Evolutionary conservation across 2,888 invertebrate species (phyloP), one percentile per base, ranked within the genome.

Genomic region (Drosophila stalkeri): DNA sequence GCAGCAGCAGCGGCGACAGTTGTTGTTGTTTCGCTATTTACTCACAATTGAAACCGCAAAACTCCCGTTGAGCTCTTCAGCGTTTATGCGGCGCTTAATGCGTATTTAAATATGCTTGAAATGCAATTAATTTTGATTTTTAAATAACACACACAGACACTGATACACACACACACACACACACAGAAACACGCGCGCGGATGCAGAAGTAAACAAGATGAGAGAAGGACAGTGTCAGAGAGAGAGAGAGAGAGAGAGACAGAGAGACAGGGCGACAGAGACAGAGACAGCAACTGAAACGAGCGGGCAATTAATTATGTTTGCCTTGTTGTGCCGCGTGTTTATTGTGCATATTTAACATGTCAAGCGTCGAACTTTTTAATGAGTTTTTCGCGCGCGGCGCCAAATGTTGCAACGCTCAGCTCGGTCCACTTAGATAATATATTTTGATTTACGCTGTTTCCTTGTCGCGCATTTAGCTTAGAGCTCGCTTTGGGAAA

Each of bases 101-200:
- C 74, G 64, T 82, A 72, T 89, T 89, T 82, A 86, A 86, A 82
- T 76, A 79, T 75, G 78, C 90, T 84, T 77, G 71, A 82, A 89
- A 80, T 81, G 77, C 85, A 87, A 90, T 90, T 87, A 81, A 87
- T 90, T 85, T 72, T 69, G 77, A 73, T 83, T 85, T 83, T 76
- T 76, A 74, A 76, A 75, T 49, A 67, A 60, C 64, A 70, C 57
- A 46, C 41, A 60, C 43, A 70, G 49, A 65, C 47, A 55, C 54
- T 2, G 8, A 23, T 9, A 35, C 35, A 35, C 52, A 62, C 60
- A n/a, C n/a, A 18, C 23, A 23, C 12, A 18, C n/a, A 51, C 55
- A 47, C 52, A 35, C 61, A 37, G 20, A 57, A 51, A 61, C n/a
- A 3, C 27, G 27, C 27, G 27, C 27, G 27, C 27, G 27, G 27